Evolutionary conservation across 2,797 vertebrate species (phyloP), one percentile per base, ranked within the genome.

Genomic region (Acrocephalus scirpaceus): DNA sequence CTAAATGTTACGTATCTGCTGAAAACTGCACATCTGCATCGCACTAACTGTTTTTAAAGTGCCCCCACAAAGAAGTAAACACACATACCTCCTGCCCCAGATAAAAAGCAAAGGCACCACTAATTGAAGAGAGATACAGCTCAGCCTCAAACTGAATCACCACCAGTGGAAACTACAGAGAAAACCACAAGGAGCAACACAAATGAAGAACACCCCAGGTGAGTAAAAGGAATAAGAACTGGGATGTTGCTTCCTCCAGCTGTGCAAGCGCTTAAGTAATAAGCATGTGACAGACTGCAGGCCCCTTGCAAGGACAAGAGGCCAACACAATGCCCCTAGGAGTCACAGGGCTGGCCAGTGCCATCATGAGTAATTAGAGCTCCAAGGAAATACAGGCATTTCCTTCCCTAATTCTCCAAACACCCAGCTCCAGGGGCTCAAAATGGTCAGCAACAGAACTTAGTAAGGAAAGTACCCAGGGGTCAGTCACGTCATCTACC

Each of bases 381-480:
- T 88, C 83, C 93, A 75, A 83, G 60, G 56, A 93, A 95, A 85
- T 5, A 58, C 29, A 84, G 65, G 50, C 86, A 93, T 86, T 90
- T 82, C 91, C 90, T 89, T 94, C 75, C 66, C 81, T 40, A 66
- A 64, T 91, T 88, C 75, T 65, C 60, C 42, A 44, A 60, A 93
- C 64, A 38, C 15, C 53, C 70, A 44, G 47, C 66, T 66, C 61
- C 65, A n/a, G 58, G 73, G 50, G 48, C 61, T 54, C 86, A 22
- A 32, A 78, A 25, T 3, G 13, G 75, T 47, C 42, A 86, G 38
- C 64, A 79, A 48, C 19, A 85, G 53, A 67, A 44, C 53, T 76
- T 1, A n/a, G 64, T 5, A 50, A 78, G 53, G 58, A 53, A 94
- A 95, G 76, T 10, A 77, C 58, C 73, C 21, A 70, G 26, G 34